These are phyloP conservation scores for Betta splendens DNA, from an alignment of 2,797 vertebrate genomes.

Conservation along the genomic window DNA sequence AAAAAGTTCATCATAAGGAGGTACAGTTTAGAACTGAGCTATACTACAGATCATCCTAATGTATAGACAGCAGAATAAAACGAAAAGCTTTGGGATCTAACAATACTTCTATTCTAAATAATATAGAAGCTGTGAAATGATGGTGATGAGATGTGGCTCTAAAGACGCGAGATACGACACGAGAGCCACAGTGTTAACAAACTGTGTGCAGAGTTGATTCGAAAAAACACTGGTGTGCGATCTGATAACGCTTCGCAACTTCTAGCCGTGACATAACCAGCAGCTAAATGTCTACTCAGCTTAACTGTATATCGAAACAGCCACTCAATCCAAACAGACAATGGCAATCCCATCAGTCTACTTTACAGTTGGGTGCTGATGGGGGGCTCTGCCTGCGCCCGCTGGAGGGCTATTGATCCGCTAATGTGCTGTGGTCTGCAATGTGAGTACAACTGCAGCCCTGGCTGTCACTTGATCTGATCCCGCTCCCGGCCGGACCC, in stretches of 20 bases:
- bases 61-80: no score
- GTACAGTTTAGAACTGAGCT: no score
- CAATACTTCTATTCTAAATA: no score
- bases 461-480: conserved; percentile 72
- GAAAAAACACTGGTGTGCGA: conserved; percentile 24
- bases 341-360: conserved; percentile 60
- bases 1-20: no score
- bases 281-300: conserved; percentile 58
- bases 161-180: background rate
- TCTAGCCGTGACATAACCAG: conserved; percentile 39
- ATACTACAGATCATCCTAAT: no score
- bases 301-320: conserved; percentile 52
- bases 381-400: conserved; percentile 12
- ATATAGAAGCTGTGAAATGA: no score
- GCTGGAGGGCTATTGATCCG: conserved; percentile 62
- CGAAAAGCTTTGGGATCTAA: no score
- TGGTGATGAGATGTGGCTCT: background rate
- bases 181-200: background rate
- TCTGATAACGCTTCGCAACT: conserved; percentile 39
- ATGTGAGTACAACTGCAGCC: conserved; percentile 70
- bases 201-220: conserved; percentile 8
- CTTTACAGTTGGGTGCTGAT: conserved; percentile 37
- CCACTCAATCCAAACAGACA: conserved; percentile 66
- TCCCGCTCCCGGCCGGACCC: conserved; percentile 59
- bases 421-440: conserved; percentile 76